Evolutionary conservation across 1,140 invertebrate genomes (phyloP).

Genomic region (Brachionus rotundiformis): DNA sequence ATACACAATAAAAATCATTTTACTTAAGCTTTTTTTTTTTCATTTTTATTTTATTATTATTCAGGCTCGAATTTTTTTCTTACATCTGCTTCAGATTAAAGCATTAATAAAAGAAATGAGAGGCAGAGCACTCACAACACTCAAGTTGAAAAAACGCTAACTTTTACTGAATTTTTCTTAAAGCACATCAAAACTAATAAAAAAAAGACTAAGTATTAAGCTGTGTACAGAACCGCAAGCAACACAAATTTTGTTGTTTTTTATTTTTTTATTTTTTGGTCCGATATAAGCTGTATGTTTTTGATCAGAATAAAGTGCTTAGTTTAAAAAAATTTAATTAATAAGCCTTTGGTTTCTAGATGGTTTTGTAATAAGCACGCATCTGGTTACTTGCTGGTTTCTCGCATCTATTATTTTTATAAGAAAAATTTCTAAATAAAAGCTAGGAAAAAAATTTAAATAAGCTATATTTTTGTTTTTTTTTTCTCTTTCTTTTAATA

Average conservation of each 20-base stretch:
- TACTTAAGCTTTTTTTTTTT: neutral
- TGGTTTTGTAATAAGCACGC: neutral
- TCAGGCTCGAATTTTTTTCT: neutral
- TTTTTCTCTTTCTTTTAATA: neutral
- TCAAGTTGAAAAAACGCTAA: neutral
- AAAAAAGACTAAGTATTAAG: too few relatives aligned
- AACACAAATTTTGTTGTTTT: neutral
- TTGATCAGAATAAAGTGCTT: neutral
- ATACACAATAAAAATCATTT: neutral
- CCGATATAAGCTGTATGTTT: neutral
- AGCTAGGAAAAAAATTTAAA: neutral
- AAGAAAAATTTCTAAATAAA: conserved; percentile 12
- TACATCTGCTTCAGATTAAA: neutral
- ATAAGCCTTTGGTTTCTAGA: neutral
- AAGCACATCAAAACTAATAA: neutral
- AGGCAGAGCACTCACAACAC: neutral
- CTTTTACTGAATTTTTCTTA: neutral
- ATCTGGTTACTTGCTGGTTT: conserved; percentile 1
- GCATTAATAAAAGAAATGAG: neutral
- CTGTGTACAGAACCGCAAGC: neutral
- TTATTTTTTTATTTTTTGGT: neutral
- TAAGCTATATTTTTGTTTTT: neutral
- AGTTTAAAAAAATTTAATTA: conserved; percentile 1
- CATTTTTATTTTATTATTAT: too few relatives aligned
- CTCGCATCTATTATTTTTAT: conserved; percentile 8